Evolutionary conservation across 2,888 invertebrate species (phyloP), one percentile per base, ranked within the genome.

Genomic region (Busseola fusca): DNA sequence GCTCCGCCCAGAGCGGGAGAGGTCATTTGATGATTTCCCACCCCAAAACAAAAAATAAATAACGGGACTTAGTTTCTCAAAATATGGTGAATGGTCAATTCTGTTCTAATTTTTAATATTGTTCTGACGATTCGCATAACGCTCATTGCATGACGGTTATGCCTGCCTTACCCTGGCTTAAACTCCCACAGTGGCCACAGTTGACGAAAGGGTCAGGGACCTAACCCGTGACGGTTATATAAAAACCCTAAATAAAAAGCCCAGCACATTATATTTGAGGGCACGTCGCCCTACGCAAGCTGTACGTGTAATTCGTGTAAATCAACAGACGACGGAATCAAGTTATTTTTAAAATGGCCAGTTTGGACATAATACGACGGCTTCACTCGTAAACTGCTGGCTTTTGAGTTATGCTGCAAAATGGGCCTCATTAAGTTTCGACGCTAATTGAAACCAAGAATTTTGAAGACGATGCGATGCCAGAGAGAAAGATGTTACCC

Each of bases 361-460:
- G 69, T 82, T 80, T 79, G 66, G 80, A 82, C 79, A 62, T 80
- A 82, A 79, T 82, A 67, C 82, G 82, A 67, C 64, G 34, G 69
- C 48, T 65, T 34, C 37, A 54, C 64, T 66, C 52, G 64, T 73
- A 63, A 72, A 78, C 40, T 64, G 64, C 60, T 70, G 64, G 27
- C 34, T 78, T 79, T 72, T 66, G 65, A 81, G 50, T 67, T 71
- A 81, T 56, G 65, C 64, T 37, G 52, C 68, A 64, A 82, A 69
- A 79, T 64, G 56, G 59, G 27, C 37, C 78, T 81, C 72, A 79
- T 82, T 82, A 78, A 16, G n/a, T n/a, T 12, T 27, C 64, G 21
- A 18, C 40, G 52, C 42, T 82, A 82, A 82, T 82, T 82, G 80
- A 74, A 57, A 52, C 14, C 18, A 74, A 67, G 78, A 81, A 81